Percentiles rank a stretch among this genome's conserved stretches.
Evolutionary conservation across 2,113 vertebrate species (phyloP).

Genomic region (Callipepla squamata): DNA sequence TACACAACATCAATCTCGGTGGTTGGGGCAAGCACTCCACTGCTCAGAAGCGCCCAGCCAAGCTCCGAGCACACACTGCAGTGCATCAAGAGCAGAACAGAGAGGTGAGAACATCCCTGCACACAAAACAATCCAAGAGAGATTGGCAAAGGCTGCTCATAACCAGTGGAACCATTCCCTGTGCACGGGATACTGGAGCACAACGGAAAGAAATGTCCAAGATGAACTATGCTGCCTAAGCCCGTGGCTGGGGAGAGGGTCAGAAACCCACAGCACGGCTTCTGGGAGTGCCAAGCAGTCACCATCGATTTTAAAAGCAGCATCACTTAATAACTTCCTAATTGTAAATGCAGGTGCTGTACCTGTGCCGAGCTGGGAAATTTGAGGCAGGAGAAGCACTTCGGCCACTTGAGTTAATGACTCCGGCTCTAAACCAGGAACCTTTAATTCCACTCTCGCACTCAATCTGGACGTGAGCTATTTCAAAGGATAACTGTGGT

Average conservation of each 20-base stretch:
- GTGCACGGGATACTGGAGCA: neutral
- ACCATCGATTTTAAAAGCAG: neutral
- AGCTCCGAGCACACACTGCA: neutral
- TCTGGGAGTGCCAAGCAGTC: neutral
- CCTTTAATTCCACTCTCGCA: constrained; percentile 24
- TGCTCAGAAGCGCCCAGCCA: neutral
- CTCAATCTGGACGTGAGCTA: constrained; percentile 16
- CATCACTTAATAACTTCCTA: constrained; percentile 5
- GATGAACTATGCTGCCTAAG: neutral
- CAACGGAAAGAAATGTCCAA: neutral
- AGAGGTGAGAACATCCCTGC: constrained; percentile 34
- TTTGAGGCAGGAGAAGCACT: neutral
- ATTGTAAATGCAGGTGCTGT: constrained; percentile 33
- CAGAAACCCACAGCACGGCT: neutral
- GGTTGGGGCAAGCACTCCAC: neutral
- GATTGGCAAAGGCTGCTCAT: neutral
- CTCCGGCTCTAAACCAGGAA: neutral
- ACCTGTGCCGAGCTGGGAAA: neutral
- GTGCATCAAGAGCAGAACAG: neutral
- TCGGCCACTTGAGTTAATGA: neutral
- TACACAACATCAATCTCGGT: constrained; percentile 27
- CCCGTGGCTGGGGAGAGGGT: neutral
- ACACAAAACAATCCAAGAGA: neutral
- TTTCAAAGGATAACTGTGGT: constrained; percentile 27
- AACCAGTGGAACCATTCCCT: neutral